These are phyloP conservation scores for Hypothenemus hampei DNA, from an alignment of 1,140 invertebrate genomes.

Conservation along the genomic window DNA sequence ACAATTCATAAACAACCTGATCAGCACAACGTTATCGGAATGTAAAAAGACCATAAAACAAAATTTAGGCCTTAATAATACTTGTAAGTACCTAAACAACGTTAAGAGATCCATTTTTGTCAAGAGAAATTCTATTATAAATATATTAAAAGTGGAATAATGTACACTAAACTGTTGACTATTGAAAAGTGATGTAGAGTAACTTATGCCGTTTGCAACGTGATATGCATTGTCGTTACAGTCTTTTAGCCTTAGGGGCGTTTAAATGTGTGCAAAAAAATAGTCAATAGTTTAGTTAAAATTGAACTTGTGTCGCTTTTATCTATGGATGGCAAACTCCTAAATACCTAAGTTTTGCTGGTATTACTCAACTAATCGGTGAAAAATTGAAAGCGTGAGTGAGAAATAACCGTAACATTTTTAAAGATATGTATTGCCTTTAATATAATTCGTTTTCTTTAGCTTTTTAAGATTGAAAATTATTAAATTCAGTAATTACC, in stretches of 20 bases:
- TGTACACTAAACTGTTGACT: background rate
- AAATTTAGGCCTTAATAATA: conserved; percentile 14
- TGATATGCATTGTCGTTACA: background rate
- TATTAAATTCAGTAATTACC: too few species aligned
- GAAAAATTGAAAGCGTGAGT: too few species aligned
- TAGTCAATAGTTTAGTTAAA: background rate
- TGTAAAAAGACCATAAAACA: conserved; percentile 1
- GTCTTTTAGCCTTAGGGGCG: background rate
- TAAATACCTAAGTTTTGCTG: too few species aligned
- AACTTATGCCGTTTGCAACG: background rate
- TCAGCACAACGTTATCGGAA: conserved; percentile 3
- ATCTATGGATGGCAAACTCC: too few species aligned
- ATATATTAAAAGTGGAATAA: background rate
- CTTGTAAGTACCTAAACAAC: conserved; percentile 16
- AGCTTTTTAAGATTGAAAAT: too few species aligned
- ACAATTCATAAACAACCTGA: background rate
- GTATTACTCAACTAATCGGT: too few species aligned
- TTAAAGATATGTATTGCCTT: too few species aligned
- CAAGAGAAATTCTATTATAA: background rate
- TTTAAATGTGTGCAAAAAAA: background rate
- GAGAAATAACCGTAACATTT: too few species aligned
- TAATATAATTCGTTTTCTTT: too few species aligned
- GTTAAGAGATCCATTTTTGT: conserved; percentile 10
- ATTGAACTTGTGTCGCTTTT: too few species aligned
- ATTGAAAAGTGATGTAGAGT: background rate